Evolutionary conservation across 2,113 vertebrate genomes (phyloP), one percentile per base, ranked within the genome.

Genomic region (Myotis brandtii): DNA sequence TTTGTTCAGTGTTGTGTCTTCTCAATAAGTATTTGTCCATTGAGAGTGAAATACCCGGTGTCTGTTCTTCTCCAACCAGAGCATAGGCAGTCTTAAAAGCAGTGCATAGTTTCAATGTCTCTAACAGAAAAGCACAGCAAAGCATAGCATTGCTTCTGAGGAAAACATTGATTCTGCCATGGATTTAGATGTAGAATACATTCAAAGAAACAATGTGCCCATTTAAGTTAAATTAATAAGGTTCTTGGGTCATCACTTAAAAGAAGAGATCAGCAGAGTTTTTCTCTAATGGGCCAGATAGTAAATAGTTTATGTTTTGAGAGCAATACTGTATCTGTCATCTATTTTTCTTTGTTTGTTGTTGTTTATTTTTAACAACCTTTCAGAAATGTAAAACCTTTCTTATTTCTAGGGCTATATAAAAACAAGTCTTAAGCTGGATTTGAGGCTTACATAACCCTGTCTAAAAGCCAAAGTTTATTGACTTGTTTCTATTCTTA

Each of bases 221-320:
- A n/a, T 14, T 86, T 50, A 52, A 72, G 54, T 93, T 16, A 48
- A 90, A 43, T 59, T 50, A 67, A 40, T 37, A 82, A 86, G 86
- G 0, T 70, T 82, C 54, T 27, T n/a, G 20, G 11, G 11, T 48
- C 32, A 80, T 50, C 40, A n/a, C 62, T 62, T 76, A 21, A 76
- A 86, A 62, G 11, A 86, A 27, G 0, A 9, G 0, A 0, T 46
- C 27, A 69, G 20, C 23, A 62, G 23, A 32, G 6, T 43, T 66
- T 72, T 25, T 73, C 46, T 64, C 18, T 18, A 54, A 43, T 56
- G 37, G 4, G 5, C 40, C 52, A 85, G 50, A 85, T 6, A 59
- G 16, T 40, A 90, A 84, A 72, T 46, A 70, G 77, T 95, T 93
- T 43, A 70, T 43, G 34, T 14, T 94, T 83, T 64, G 34, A 84